A percentile compares a stretch with the other conserved stretches of the same genome.
Conservation (phyloP, 2,113 vertebrate species). For the Rhynchopsitta pachyrhyncha region DNA sequence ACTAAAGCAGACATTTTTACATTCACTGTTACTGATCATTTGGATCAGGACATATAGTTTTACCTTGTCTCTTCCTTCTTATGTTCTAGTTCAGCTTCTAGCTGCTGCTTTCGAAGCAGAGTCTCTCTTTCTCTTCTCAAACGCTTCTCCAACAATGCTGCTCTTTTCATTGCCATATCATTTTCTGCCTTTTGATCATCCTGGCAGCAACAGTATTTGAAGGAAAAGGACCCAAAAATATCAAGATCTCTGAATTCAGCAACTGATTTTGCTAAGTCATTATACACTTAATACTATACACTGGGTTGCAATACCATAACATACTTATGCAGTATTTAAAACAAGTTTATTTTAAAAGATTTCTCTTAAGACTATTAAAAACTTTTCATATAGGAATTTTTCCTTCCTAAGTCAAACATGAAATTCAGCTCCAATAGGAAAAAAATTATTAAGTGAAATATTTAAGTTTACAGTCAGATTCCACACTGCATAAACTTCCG, state of each 20-base stretch:
- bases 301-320: neutral
- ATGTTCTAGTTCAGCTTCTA: constrained; percentile 90
- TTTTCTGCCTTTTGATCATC: constrained; percentile 92
- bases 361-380: neutral
- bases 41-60: neutral
- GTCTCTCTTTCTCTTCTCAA: constrained; percentile 90
- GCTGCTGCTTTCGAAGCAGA: constrained; percentile 89
- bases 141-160: constrained; percentile 93
- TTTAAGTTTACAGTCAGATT: neutral
- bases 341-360: neutral
- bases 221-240: neutral
- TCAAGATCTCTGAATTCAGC: neutral
- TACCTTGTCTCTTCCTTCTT: constrained; percentile 95
- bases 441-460: neutral
- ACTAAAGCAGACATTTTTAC: neutral
- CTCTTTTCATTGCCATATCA: constrained; percentile 93
- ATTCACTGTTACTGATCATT: neutral
- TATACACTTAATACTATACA: neutral
- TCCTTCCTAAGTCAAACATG: neutral
- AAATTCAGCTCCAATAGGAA: neutral
- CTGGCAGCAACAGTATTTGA: constrained; percentile 68
- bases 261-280: neutral
- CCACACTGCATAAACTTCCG: neutral
- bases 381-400: neutral
- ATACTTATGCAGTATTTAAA: neutral